phyloP scores from a whole-genome alignment of 1,140 invertebrate species.

The Macrobrachium rosenbergii region DNA sequence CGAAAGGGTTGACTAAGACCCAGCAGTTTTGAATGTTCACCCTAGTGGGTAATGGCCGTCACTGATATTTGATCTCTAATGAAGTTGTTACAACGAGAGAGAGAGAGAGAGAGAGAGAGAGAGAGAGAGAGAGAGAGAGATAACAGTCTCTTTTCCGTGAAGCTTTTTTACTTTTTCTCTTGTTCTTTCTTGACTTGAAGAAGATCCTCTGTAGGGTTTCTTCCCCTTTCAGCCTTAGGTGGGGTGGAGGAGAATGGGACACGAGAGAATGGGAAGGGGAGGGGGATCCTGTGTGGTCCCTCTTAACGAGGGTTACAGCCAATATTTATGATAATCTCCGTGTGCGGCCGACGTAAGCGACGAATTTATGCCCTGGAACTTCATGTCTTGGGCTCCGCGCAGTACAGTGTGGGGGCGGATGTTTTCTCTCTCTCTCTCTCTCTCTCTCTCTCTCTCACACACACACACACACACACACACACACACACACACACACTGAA shows the following conservation, averaged over 20 bases:
- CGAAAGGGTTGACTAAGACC: not conserved
- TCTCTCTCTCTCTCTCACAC: not conserved
- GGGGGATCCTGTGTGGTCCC: not conserved
- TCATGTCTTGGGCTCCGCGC: not conserved
- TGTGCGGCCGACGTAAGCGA: slow-evolving; percentile 29
- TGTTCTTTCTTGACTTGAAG: not conserved
- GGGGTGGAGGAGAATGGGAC: not conserved
- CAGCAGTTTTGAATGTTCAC: not conserved
- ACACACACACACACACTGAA: too few relatives aligned
- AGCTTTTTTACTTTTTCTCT: slow-evolving; percentile 4
- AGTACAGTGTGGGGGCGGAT: not conserved
- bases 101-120: not conserved
- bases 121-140: slow-evolving; percentile 14
- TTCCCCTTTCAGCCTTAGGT: not conserved
- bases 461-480: not conserved
- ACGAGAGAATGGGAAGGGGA: not conserved
- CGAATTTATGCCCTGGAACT: not conserved
- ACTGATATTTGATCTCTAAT: too few relatives aligned
- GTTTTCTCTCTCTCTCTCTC: slow-evolving; percentile 10
- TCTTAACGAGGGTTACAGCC: slow-evolving; percentile 1
- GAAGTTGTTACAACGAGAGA: not conserved
- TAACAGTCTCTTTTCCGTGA: not conserved
- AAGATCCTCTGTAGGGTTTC: not conserved
- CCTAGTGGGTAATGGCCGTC: too few relatives aligned
- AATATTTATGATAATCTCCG: slow-evolving; percentile 38